Evolutionary conservation across 2,888 invertebrate genomes (phyloP).

Genomic region (Cremastinae sp.): DNA sequence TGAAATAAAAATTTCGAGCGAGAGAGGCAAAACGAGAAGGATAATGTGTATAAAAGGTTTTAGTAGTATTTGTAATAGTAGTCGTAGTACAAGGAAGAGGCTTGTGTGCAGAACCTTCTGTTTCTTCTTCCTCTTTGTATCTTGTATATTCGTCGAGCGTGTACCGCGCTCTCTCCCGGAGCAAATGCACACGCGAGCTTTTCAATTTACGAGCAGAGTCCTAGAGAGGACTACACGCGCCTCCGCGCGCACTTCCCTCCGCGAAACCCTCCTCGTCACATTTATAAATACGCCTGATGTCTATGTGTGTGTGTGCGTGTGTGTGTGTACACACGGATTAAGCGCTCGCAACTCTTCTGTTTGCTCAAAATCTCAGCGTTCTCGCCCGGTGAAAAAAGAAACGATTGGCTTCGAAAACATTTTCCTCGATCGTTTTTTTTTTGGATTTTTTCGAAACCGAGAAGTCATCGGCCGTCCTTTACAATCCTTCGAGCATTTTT

Average conservation of each 20-base stretch:
- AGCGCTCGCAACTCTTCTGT: conserved; percentile 64
- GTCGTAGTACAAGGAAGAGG: conserved; percentile 51
- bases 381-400: conserved; percentile 33
- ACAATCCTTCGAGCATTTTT: conserved; percentile 19
- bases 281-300: neutral
- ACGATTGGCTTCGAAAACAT: conserved; percentile 32
- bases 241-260: neutral
- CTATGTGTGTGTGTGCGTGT: neutral
- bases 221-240: conserved; percentile 50
- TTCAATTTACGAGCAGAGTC: conserved; percentile 63
- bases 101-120: conserved; percentile 58
- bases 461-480: conserved; percentile 75
- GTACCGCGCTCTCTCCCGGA: conserved; percentile 42
- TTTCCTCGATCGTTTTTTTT: conserved; percentile 13
- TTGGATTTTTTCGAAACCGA: conserved; percentile 59
- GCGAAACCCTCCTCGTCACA: neutral
- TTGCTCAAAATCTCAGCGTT: conserved; percentile 76
- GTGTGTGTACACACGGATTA: conserved; percentile 40
- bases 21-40: conserved; percentile 22
- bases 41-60: conserved; percentile 17
- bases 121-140: conserved; percentile 45
- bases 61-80: conserved; percentile 51
- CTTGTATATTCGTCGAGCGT: conserved; percentile 32
- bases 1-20: neutral
- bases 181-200: conserved; percentile 65